Conservation (phyloP, 2,888 invertebrate species). For the Junonia oenone region DNA sequence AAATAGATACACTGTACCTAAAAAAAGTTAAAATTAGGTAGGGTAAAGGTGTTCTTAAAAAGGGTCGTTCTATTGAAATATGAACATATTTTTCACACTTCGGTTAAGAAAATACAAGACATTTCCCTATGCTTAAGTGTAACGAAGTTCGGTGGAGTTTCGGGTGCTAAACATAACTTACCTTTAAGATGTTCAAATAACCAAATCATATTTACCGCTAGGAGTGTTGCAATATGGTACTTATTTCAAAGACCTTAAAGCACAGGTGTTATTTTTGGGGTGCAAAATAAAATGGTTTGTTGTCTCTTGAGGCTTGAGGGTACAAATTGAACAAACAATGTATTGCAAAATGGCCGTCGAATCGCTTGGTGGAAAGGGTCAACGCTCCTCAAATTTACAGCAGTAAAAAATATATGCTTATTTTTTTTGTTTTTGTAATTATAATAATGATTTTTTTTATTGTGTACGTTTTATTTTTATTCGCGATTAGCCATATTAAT, state of each 20-base stretch:
- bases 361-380: constrained; percentile 42
- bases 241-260: constrained; percentile 33
- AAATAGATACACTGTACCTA: no score
- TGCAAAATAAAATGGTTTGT: constrained; percentile 38
- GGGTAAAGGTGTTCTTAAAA: no score
- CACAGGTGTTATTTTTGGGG: constrained; percentile 17
- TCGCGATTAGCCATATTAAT: no score
- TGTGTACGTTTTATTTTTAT: no score
- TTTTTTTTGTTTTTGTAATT: not conserved
- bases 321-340: constrained; percentile 74
- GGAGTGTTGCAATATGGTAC: constrained; percentile 29
- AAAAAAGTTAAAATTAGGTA: no score
- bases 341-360: constrained; percentile 64
- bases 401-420: not conserved
- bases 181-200: constrained; percentile 43
- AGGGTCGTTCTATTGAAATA: no score
- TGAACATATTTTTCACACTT: not conserved
- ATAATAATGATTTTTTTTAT: no score
- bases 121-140: not conserved
- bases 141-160: constrained; percentile 32
- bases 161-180: constrained; percentile 30
- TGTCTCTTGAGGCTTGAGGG: constrained; percentile 47
- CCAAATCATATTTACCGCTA: constrained; percentile 16
- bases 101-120: not conserved
- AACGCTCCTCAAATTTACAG: constrained; percentile 49